phyloP scores from a whole-genome alignment of 2,888 invertebrate species.

The Coenonympha arcania region DNA sequence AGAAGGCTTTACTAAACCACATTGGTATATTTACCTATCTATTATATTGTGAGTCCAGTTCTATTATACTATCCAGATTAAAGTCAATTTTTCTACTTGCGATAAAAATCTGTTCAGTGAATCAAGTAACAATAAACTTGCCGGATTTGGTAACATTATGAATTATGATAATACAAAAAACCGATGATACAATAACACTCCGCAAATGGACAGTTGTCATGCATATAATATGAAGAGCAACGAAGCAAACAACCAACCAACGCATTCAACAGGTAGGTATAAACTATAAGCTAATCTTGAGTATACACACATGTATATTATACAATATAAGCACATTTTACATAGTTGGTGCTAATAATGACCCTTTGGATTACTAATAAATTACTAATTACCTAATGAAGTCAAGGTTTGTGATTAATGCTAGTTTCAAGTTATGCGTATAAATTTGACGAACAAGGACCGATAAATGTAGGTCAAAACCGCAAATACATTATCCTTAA shows the following conservation, averaged over 20 bases:
- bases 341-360: too few relatives aligned
- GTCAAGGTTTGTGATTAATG: constrained; percentile 1
- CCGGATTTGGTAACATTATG: background rate
- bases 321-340: too few relatives aligned
- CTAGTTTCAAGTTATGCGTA: constrained; percentile 1
- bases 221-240: constrained; percentile 9
- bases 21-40: too few relatives aligned
- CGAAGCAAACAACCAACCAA: constrained; percentile 1
- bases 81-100: too few relatives aligned
- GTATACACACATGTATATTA: background rate
- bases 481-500: constrained; percentile 15
- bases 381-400: background rate
- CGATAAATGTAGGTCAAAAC: constrained; percentile 2
- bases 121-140: background rate
- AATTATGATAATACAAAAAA: constrained; percentile 4
- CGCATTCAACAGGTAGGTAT: background rate
- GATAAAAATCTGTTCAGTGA: too few relatives aligned
- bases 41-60: too few relatives aligned
- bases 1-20: too few relatives aligned
- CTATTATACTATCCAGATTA: too few relatives aligned
- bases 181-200: constrained; percentile 15
- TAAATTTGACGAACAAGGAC: constrained; percentile 9
- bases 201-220: constrained; percentile 21
- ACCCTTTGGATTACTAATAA: background rate
- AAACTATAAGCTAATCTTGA: background rate